phyloP scores from a whole-genome alignment of 1,140 invertebrate species.

The Drosophila sturtevanti region DNA sequence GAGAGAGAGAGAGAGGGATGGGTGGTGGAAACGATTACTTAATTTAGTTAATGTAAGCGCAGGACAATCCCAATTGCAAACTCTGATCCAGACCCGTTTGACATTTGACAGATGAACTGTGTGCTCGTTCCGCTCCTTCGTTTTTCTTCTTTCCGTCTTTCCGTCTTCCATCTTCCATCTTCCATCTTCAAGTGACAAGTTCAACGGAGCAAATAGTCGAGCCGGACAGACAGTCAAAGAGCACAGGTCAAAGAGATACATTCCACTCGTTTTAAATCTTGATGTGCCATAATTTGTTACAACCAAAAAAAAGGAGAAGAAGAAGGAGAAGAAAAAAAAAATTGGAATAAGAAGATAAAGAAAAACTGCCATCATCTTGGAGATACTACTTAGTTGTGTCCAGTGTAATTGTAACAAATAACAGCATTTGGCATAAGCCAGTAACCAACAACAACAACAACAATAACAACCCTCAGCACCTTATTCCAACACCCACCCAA shows the following conservation, averaged over 20 bases:
- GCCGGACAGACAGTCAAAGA: background rate
- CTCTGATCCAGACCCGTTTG: constrained; percentile 32
- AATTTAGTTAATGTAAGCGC: constrained; percentile 74
- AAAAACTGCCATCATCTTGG: constrained; percentile 29
- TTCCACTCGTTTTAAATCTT: constrained; percentile 59
- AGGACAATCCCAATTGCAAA: constrained; percentile 31
- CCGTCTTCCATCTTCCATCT: too few relatives aligned
- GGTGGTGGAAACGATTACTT: constrained; percentile 59
- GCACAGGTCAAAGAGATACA: constrained; percentile 56
- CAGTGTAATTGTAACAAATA: constrained; percentile 61
- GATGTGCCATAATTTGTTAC: constrained; percentile 73
- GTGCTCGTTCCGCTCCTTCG: too few relatives aligned
- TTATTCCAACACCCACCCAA: background rate
- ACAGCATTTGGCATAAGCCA: constrained; percentile 15
- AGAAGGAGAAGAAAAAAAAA: too few relatives aligned
- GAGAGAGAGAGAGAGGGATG: too few relatives aligned
- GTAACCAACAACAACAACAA: background rate
- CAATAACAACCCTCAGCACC: constrained; percentile 12
- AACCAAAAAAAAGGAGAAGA: background rate
- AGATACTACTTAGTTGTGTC: constrained; percentile 38
- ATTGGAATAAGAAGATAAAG: background rate
- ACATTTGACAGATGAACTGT: constrained; percentile 79
- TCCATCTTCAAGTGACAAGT: constrained; percentile 17
- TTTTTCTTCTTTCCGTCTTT: too few relatives aligned
- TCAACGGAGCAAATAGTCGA: constrained; percentile 9